Conservation (phyloP, 2,888 invertebrate genomes). For the Prosapia bicincta region DNA sequence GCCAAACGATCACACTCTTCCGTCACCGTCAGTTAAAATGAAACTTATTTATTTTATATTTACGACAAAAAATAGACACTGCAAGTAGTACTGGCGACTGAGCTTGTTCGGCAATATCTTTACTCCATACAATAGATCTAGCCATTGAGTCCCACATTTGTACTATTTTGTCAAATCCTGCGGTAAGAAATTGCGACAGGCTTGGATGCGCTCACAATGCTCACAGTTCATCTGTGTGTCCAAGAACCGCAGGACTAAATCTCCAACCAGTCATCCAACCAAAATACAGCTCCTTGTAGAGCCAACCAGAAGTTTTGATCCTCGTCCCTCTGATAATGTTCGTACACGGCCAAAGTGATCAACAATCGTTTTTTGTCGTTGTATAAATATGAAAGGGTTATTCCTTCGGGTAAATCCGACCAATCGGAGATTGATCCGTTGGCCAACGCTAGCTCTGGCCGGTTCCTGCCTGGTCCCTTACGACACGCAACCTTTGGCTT, state of each 20-base stretch:
- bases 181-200: conserved; percentile 82
- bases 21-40: no score
- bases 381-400: no score
- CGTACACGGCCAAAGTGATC: conserved; percentile 84
- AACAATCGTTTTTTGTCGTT: no score
- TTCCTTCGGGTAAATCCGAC: no score
- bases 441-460: no score
- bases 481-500: no score
- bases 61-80: no score
- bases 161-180: conserved; percentile 73
- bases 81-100: no score
- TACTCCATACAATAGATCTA: conserved; percentile 85
- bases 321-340: conserved; percentile 78
- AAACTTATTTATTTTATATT: no score
- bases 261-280: conserved; percentile 66
- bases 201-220: conserved; percentile 78
- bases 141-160: conserved; percentile 88
- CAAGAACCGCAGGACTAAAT: conserved; percentile 71
- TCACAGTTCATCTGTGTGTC: conserved; percentile 89
- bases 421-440: no score
- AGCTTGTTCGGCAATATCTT: conserved; percentile 84
- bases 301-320: conserved; percentile 76
- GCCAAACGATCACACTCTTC: no score
- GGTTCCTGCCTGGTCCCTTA: no score
- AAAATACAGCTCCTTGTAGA: conserved; percentile 81